Evolutionary conservation across 2,113 vertebrate species (phyloP), one percentile per base, ranked within the genome.

Genomic region (Himantopus leucocephalus): DNA sequence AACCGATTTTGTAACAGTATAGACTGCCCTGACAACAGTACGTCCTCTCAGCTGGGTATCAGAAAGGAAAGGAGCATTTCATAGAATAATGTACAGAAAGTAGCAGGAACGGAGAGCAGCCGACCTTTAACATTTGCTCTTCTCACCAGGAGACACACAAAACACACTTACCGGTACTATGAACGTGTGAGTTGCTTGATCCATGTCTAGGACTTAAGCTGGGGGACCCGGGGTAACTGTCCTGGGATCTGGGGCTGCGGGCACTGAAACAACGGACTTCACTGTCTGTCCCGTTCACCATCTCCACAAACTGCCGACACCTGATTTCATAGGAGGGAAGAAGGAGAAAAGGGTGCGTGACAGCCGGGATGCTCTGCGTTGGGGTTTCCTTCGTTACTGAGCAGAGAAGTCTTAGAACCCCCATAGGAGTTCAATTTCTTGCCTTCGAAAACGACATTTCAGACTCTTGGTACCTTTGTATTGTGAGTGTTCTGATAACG

Each of bases 261-360:
- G 98, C 97, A 27, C 98, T 98, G 97, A 99, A 98, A 95, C 99
- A 99, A 79, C 99, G 98, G 35, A 99, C 99, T 91, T 99, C 99
- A 11, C 99, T 99, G 98, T 99, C 99, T 5, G 99, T 99, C 85
- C 99, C 99, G 5, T 99, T 99, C 97, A 99, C 99, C 99, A 99
- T 99, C 98, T 99, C 99, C 98, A 99, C 99, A 81, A 99, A 99
- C 96, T 99, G 99, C 95, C 99, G 99, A 98, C 99, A 99, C 98
- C 99, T 99, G 94, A 0, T 4, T 71, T 68, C 77, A 91, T 79
- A 62, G 68, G 72, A 92, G 67, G 64, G 43, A 73, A 88, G 62
- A 37, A 18, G 88, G 87, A 93, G 60, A 79, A 94, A 32, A 26
- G 63, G 85, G 5, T 5, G 93, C 5, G 20, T 95, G 95, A 96